Evolutionary conservation across 64 coral and sea anemone species (phyloP).

Genomic region (Anthopleura sola): DNA sequence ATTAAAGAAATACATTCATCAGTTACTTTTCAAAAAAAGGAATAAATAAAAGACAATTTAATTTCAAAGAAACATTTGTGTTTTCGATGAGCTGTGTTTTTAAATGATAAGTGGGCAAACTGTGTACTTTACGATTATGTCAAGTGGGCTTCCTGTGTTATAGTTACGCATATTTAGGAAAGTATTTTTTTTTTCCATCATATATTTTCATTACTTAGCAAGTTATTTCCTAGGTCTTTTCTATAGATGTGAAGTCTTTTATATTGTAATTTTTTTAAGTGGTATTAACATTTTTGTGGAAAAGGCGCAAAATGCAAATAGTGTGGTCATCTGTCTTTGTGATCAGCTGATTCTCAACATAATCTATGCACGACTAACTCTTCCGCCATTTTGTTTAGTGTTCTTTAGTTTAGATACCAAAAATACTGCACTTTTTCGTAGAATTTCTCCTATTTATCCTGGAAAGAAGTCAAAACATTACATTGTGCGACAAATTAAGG

Average conservation of each 20-base stretch:
- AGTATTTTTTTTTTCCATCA: not conserved
- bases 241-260: no score
- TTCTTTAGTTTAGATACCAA: slow-evolving; percentile 4
- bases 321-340: not conserved
- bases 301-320: not conserved
- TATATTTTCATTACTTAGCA: not conserved
- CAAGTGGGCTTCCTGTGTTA: no score
- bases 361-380: not conserved
- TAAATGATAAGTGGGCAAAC: no score
- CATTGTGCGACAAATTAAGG: not conserved
- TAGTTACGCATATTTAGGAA: no score
- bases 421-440: not conserved
- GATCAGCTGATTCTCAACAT: slow-evolving; percentile 11
- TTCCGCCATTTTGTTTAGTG: slow-evolving; percentile 27
- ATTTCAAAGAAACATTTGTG: no score
- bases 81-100: no score
- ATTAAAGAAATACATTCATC: no score
- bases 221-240: not conserved
- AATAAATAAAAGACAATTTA: no score
- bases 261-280: no score
- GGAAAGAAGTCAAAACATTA: not conserved
- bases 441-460: not conserved
- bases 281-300: not conserved
- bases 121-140: no score
- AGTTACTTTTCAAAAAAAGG: no score